Evolutionary conservation across 2,888 invertebrate species (phyloP), one percentile per base, ranked within the genome.

Genomic region (Gonocerus acuteangulatus): DNA sequence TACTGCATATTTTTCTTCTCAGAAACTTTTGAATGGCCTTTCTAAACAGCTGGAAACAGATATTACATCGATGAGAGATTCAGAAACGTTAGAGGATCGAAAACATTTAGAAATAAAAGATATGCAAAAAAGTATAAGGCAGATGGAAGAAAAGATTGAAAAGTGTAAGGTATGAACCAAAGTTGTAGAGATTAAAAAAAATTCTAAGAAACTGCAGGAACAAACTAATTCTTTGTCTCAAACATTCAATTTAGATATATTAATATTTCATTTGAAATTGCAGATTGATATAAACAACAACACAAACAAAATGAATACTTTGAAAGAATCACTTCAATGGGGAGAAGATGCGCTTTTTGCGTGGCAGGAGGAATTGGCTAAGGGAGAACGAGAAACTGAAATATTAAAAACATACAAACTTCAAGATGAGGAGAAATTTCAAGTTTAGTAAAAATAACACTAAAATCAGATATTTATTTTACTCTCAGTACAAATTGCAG

Each of bases 331-430:
- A 67, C 82, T 88, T 1, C 81, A 83, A 62, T 84, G 86, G 72
- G 87, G 86, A 66, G 77, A 81, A 22, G 81, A 81, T 16, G 84
- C 84, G 0, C 71, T 89, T 57, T 76, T 80, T 48, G 84, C 85
- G 54, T 88, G 86, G 86, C 82, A 85, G 22, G 83, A 86, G 45
- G 81, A 84, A 0, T 77, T 89, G 61, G 80, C 66, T 9, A 65
- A 66, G 49, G 81, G 82, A 36, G 81, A 85, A 44, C 82, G 83
- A 51, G 84, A 86, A 62, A 86, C 84, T 67, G 77, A 80, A 23
- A 74, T 87, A n/a, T 81, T 89, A 45, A 82, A 84, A 68, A 82
- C 82, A 70, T 87, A 85, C 68, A 83, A 85, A 60, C 80, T 82
- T 69, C 82, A 85, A 66, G 89, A 90, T 71, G 75, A 82, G 18